phyloP scores from a whole-genome alignment of 2,113 vertebrate genomes.

The Nettapus auritus region DNA sequence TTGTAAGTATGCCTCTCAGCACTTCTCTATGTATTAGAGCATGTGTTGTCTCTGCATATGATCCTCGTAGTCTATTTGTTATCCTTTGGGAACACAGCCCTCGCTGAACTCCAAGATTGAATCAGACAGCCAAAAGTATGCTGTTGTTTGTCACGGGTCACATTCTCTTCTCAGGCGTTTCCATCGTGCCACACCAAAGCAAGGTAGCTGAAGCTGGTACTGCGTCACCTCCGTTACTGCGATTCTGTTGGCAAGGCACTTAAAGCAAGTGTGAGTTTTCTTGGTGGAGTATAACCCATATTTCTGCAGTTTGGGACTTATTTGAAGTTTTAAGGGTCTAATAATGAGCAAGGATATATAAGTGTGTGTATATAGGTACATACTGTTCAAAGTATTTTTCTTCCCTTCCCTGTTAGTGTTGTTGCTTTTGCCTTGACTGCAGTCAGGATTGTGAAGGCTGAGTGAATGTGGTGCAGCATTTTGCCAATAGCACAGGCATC shows the following conservation, averaged over 20 bases:
- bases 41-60: constrained; percentile 6
- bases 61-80: constrained; percentile 25
- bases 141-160: not conserved
- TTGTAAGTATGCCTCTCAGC: not conserved
- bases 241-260: not conserved
- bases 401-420: not conserved
- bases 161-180: not conserved
- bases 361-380: fast-evolving
- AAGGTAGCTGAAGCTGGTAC: not conserved
- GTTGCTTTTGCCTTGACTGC: not conserved
- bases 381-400: not conserved
- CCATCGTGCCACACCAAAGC: not conserved
- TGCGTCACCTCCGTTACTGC: not conserved
- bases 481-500: not conserved
- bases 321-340: not conserved
- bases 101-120: not conserved
- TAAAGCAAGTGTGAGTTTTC: not conserved
- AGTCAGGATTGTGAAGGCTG: not conserved
- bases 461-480: not conserved
- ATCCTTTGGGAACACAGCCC: constrained; percentile 42
- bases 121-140: constrained; percentile 6
- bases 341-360: not conserved
- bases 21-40: constrained; percentile 16
- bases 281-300: not conserved
- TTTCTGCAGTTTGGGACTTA: not conserved